These are phyloP conservation scores for Stenopsyche tienmushanensis DNA, from an alignment of 1,140 invertebrate genomes.

Conservation along the genomic window DNA sequence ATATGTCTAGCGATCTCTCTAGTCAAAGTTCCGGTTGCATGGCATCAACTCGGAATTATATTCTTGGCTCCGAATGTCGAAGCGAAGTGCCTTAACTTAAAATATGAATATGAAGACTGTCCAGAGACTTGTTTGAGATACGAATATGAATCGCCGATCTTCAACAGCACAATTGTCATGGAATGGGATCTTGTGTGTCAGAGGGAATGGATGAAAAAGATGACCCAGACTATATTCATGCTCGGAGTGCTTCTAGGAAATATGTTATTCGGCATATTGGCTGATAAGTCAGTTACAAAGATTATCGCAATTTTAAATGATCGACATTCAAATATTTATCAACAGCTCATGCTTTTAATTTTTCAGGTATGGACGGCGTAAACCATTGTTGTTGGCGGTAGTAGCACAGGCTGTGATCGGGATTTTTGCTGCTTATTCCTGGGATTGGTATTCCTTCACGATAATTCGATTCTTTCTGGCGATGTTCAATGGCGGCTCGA, in stretches of 20 bases:
- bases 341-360: too few species aligned
- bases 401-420: slow-evolving; percentile 65
- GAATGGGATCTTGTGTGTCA: slow-evolving; percentile 76
- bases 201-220: slow-evolving; percentile 62
- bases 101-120: slow-evolving; percentile 41
- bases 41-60: slow-evolving; percentile 69
- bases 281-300: slow-evolving; percentile 64
- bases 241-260: slow-evolving; percentile 69
- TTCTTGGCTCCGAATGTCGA: slow-evolving; percentile 63
- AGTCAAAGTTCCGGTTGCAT: slow-evolving; percentile 70
- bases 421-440: slow-evolving; percentile 63
- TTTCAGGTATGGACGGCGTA: slow-evolving; percentile 68
- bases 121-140: slow-evolving; percentile 57
- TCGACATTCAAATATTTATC: too few species aligned
- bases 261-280: slow-evolving; percentile 70
- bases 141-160: slow-evolving; percentile 62
- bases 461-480: slow-evolving; percentile 69
- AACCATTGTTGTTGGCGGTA: slow-evolving; percentile 65
- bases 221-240: slow-evolving; percentile 76
- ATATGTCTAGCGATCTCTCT: slow-evolving; percentile 65
- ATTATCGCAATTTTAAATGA: too few species aligned
- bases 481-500: slow-evolving; percentile 70
- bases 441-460: slow-evolving; percentile 69
- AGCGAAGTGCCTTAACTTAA: slow-evolving; percentile 46
- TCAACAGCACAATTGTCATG: slow-evolving; percentile 69